Evolutionary conservation across 1,140 invertebrate species (phyloP).

Genomic region (Ephestia elutella): DNA sequence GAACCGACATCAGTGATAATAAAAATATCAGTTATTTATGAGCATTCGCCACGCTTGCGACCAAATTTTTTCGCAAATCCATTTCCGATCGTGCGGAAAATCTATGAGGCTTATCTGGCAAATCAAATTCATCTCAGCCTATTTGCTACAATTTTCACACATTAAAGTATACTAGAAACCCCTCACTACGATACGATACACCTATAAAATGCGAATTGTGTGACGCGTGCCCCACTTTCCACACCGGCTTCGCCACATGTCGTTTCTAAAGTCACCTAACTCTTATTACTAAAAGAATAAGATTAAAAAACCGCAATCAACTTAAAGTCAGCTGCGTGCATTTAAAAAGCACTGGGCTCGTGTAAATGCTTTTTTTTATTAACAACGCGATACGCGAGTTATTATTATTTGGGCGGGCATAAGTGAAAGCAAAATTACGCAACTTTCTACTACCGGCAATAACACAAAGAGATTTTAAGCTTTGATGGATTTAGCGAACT

Average conservation of each 20-base stretch:
- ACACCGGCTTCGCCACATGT: slow-evolving; percentile 50
- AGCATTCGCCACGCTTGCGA: no score
- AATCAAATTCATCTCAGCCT: slow-evolving; percentile 14
- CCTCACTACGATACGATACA: slow-evolving; percentile 30
- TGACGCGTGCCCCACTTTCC: slow-evolving; percentile 67
- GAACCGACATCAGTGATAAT: no score
- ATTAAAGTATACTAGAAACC: slow-evolving; percentile 58
- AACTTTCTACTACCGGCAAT: slow-evolving; percentile 55
- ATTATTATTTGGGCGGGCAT: slow-evolving; percentile 38
- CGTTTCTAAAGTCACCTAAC: slow-evolving; percentile 35
- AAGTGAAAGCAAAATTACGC: slow-evolving; percentile 71
- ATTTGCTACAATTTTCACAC: slow-evolving; percentile 33
- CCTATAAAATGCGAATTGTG: slow-evolving; percentile 64
- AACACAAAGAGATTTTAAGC: slow-evolving; percentile 10
- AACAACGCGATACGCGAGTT: slow-evolving; percentile 50
- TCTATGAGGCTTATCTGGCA: not conserved
- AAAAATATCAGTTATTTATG: no score
- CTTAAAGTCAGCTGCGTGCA: slow-evolving; percentile 23
- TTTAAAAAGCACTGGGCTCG: slow-evolving; percentile 31
- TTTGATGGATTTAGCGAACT: slow-evolving; percentile 14
- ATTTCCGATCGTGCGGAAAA: not conserved
- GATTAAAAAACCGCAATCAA: slow-evolving; percentile 9
- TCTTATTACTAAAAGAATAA: slow-evolving; percentile 42
- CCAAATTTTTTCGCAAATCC: not conserved
- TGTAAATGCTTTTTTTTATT: slow-evolving; percentile 47